phyloP scores from a whole-genome alignment of 2,888 invertebrate species.

The Eristalis tenax region DNA sequence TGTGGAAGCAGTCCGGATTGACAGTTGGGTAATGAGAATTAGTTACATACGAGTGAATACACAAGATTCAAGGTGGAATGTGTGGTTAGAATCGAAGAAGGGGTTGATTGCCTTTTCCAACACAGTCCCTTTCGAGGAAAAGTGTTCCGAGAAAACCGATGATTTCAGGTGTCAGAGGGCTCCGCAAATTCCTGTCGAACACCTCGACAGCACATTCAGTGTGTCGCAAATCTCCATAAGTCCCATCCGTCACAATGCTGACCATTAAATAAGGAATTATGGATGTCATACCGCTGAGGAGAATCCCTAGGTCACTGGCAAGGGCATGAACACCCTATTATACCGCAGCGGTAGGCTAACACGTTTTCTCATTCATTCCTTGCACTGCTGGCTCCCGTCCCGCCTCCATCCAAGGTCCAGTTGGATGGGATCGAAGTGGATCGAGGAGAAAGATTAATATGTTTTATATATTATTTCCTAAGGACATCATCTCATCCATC shows the following conservation, averaged over 20 bases:
- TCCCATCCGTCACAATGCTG: neutral
- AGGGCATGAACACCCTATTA: neutral
- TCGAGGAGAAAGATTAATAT: conserved; percentile 26
- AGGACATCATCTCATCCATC: conserved; percentile 31
- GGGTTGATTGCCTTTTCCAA: no score
- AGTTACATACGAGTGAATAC: neutral
- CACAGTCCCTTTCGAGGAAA: no score
- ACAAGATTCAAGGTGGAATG: neutral
- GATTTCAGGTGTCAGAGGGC: no score
- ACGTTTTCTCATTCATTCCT: conserved; percentile 16
- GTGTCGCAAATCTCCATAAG: neutral
- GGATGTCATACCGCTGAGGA: neutral
- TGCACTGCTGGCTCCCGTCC: neutral
- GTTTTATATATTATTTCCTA: conserved; percentile 30
- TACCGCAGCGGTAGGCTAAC: conserved; percentile 14
- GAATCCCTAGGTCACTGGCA: neutral
- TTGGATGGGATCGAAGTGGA: neutral
- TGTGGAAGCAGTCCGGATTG: neutral
- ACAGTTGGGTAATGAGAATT: neutral
- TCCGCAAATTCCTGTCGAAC: no score
- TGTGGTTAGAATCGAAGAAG: no score
- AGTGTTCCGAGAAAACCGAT: no score
- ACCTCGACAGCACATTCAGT: neutral
- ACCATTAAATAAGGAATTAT: neutral
- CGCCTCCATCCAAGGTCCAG: no score